These are phyloP conservation scores for Hyphantria cunea DNA, from an alignment of 1,140 invertebrate species.

Conservation along the genomic window DNA sequence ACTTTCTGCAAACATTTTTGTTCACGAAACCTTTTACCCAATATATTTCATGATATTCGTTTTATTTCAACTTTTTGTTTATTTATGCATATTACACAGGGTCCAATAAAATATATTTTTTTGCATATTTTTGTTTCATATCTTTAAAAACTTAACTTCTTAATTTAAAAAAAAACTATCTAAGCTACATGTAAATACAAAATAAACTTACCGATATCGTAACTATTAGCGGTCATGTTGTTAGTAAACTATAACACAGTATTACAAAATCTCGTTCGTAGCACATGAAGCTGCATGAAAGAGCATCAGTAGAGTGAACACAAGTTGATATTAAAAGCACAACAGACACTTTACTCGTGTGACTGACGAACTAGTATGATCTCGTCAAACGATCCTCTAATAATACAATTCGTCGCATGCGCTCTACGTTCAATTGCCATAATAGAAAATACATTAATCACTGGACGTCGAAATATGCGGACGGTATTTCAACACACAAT, in stretches of 20 bases:
- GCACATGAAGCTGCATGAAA: not conserved
- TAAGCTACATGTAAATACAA: not conserved
- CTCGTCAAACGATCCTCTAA: conserved; percentile 55
- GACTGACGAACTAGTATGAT: conserved; percentile 42
- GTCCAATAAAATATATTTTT: no score
- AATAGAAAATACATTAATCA: conserved; percentile 74
- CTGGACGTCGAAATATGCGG: conserved; percentile 43
- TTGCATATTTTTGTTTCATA: no score
- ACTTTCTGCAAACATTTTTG: no score
- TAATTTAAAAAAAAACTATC: not conserved
- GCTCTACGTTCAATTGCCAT: conserved; percentile 65
- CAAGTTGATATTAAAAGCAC: conserved; percentile 18
- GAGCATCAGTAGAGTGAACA: conserved; percentile 2
- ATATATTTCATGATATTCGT: no score
- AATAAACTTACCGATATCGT: conserved; percentile 28
- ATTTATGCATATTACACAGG: no score
- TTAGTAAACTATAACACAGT: conserved; percentile 6
- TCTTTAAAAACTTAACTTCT: no score
- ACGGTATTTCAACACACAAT: conserved; percentile 47
- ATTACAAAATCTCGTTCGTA: not conserved
- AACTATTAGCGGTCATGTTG: conserved; percentile 25
- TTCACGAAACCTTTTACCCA: no score
- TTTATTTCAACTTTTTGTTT: no score
- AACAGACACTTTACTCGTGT: conserved; percentile 21
- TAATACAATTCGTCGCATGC: conserved; percentile 70